Conservation (phyloP, 2,888 invertebrate species). For the Drymonia ruficornis region DNA sequence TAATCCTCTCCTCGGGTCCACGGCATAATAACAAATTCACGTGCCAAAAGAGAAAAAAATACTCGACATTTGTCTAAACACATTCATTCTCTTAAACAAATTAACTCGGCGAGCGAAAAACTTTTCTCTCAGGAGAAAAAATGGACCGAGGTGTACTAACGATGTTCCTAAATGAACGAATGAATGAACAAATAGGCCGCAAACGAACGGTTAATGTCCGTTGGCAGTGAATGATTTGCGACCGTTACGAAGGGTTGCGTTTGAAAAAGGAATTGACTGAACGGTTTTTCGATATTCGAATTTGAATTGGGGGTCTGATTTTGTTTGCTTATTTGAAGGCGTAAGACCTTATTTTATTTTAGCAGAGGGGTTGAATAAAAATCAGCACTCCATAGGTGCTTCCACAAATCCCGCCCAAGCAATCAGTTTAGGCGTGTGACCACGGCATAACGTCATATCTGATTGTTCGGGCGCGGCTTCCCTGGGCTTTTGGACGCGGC, state of each 20-base stretch:
- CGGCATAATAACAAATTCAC: conserved; percentile 45
- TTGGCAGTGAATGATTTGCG: conserved; percentile 67
- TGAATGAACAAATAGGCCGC: conserved; percentile 62
- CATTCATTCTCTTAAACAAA: conserved; percentile 63
- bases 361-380: too few species aligned
- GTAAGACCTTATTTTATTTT: too few species aligned
- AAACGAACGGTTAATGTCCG: conserved; percentile 56
- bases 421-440: too few species aligned
- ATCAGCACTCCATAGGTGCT: too few species aligned
- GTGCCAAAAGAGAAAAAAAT: conserved; percentile 49
- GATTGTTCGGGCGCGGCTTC: too few species aligned
- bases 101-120: conserved; percentile 54
- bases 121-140: conserved; percentile 34
- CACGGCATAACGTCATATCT: too few species aligned
- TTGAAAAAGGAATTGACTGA: conserved; percentile 44
- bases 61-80: conserved; percentile 56
- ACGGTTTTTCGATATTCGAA: conserved; percentile 31
- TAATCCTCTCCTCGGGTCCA: conserved; percentile 36
- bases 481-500: too few species aligned
- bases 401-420: too few species aligned
- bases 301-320: conserved; percentile 33
- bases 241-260: conserved; percentile 49
- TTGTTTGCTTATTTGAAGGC: conserved; percentile 16
- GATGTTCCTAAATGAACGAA: conserved; percentile 61
- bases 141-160: conserved; percentile 46